phyloP scores from a whole-genome alignment of 2,888 invertebrate genomes.

The Diloba caeruleocephala region DNA sequence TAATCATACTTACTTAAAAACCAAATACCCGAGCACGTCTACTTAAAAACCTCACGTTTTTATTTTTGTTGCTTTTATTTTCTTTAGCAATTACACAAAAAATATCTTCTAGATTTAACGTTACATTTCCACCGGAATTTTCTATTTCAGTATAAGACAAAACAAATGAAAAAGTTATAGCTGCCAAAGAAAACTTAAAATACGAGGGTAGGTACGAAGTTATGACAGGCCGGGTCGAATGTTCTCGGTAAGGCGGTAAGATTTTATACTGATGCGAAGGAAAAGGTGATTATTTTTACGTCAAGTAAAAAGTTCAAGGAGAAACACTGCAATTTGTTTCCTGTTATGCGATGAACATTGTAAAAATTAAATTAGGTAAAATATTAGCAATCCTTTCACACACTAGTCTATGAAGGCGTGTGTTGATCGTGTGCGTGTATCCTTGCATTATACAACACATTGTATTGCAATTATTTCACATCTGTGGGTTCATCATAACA shows the following conservation, averaged over 20 bases:
- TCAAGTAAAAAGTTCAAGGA: conserved; percentile 16
- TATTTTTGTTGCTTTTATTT: conserved; percentile 19
- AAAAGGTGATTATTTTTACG: conserved; percentile 25
- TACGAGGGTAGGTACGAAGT: conserved; percentile 55
- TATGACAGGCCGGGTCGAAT: conserved; percentile 48
- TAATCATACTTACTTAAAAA: no score
- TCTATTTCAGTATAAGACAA: conserved; percentile 31
- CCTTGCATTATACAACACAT: no score
- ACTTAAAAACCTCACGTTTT: conserved; percentile 21
- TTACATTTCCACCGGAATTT: conserved; percentile 18
- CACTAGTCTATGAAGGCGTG: no score
- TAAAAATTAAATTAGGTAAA: conserved; percentile 23
- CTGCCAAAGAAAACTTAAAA: conserved; percentile 53
- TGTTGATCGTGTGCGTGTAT: no score
- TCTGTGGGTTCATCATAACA: no score
- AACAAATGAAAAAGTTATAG: conserved; percentile 55
- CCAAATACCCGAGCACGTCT: neutral
- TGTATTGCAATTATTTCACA: no score
- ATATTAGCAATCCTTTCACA: no score
- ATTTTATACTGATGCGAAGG: conserved; percentile 23
- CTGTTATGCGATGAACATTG: conserved; percentile 21
- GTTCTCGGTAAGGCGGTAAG: conserved; percentile 22
- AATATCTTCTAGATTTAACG: conserved; percentile 17
- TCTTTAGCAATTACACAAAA: conserved; percentile 25
- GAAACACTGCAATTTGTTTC: conserved; percentile 39